Conservation (phyloP, 2,888 invertebrate species). For the Philereme vetulata region DNA sequence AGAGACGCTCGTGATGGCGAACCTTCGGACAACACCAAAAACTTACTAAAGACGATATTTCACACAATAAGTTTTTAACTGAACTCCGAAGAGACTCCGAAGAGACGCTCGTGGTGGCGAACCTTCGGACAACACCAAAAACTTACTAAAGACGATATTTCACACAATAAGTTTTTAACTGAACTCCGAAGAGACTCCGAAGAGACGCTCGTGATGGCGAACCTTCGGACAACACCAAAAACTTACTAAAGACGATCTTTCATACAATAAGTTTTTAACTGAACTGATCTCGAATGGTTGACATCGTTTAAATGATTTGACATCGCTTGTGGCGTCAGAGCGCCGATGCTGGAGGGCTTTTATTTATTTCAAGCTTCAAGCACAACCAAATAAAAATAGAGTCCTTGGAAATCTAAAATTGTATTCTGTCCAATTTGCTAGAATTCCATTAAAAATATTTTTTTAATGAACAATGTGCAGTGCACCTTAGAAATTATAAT, state of each 20-base stretch:
- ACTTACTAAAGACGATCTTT: too few species aligned
- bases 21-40: conserved; percentile 53
- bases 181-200: too few species aligned
- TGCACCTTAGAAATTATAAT: too few species aligned
- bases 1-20: conserved; percentile 94
- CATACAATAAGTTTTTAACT: too few species aligned
- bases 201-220: conserved; percentile 94
- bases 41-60: too few species aligned
- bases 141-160: too few species aligned
- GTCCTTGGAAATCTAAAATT: background rate
- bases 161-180: too few species aligned
- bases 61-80: too few species aligned
- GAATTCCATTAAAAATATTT: too few species aligned
- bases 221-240: conserved; percentile 53
- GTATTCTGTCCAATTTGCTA: background rate
- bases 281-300: background rate
- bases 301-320: too few species aligned
- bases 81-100: too few species aligned
- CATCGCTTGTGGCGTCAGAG: background rate
- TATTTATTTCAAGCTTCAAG: background rate
- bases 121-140: conserved; percentile 53
- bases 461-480: too few species aligned
- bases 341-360: background rate
- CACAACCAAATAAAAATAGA: conserved; percentile 1
- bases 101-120: conserved; percentile 94